Percentiles rank a stretch among this genome's conserved stretches.
phyloP scores from a whole-genome alignment of 2,113 vertebrate genomes.

The Henicopernis longicauda region DNA sequence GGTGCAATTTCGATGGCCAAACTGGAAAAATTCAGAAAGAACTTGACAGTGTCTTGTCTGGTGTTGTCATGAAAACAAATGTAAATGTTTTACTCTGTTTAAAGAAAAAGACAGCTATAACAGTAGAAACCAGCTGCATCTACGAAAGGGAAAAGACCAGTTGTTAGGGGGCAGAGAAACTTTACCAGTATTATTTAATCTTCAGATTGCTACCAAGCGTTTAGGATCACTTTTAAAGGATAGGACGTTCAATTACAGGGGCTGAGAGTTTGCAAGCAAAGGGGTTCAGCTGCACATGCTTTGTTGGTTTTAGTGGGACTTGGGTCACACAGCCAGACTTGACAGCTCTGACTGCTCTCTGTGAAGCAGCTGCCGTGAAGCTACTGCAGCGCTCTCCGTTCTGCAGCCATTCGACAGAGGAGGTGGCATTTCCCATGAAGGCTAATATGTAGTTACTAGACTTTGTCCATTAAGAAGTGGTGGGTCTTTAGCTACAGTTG shows the following conservation, averaged over 20 bases:
- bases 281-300: neutral
- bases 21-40: neutral
- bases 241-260: neutral
- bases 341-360: neutral
- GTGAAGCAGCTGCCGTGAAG: neutral
- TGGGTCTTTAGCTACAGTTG: neutral
- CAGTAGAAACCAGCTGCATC: neutral
- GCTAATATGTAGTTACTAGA: neutral
- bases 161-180: neutral
- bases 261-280: neutral
- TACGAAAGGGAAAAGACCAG: neutral
- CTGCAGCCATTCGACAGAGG: neutral
- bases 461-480: neutral
- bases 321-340: neutral
- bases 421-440: neutral
- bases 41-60: neutral
- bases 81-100: neutral
- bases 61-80: neutral
- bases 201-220: neutral
- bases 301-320: fast-evolving
- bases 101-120: neutral
- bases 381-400: neutral
- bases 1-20: neutral
- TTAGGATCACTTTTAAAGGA: neutral
- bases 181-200: neutral